These are phyloP conservation scores for Erinaceus europaeus DNA, from an alignment of 2,113 vertebrate genomes.

Conservation along the genomic window DNA sequence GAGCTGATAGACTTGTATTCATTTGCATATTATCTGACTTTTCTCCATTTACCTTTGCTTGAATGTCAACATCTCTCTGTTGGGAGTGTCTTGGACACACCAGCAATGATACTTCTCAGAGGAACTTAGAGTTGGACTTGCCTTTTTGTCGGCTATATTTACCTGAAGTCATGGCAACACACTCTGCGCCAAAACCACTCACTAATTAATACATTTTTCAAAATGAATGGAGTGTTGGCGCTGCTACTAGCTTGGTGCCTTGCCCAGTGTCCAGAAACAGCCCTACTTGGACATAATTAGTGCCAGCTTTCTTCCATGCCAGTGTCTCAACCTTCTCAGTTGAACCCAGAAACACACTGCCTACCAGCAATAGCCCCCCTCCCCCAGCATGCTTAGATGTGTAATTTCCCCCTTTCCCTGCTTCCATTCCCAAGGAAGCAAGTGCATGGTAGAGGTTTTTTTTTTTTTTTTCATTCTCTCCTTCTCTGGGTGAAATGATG, in stretches of 20 bases:
- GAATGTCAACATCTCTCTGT: neutral
- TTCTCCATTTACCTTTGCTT: neutral
- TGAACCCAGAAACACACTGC: neutral
- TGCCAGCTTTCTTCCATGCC: conserved; percentile 20
- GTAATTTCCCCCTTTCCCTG: conserved; percentile 3
- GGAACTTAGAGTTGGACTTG: neutral
- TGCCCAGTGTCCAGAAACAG: conserved; percentile 53
- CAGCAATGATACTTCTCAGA: neutral
- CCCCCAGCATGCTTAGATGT: neutral
- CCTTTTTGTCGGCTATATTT: conserved; percentile 5
- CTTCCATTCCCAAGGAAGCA: conserved; percentile 7
- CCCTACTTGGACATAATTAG: conserved; percentile 8
- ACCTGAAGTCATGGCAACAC: conserved; percentile 51
- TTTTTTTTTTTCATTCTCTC: conserved; percentile 1
- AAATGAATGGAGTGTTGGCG: conserved; percentile 41
- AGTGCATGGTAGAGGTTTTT: neutral
- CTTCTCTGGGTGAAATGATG: conserved; percentile 30
- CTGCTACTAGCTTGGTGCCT: neutral
- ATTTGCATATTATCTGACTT: neutral
- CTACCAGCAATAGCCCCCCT: neutral
- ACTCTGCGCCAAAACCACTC: conserved; percentile 48
- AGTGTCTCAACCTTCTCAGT: neutral
- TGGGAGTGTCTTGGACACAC: neutral
- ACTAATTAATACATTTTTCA: conserved; percentile 62
- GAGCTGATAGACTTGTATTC: neutral